These are phyloP conservation scores for Lasioglossum villosulum DNA, from an alignment of 2,888 invertebrate genomes.

Conservation along the genomic window DNA sequence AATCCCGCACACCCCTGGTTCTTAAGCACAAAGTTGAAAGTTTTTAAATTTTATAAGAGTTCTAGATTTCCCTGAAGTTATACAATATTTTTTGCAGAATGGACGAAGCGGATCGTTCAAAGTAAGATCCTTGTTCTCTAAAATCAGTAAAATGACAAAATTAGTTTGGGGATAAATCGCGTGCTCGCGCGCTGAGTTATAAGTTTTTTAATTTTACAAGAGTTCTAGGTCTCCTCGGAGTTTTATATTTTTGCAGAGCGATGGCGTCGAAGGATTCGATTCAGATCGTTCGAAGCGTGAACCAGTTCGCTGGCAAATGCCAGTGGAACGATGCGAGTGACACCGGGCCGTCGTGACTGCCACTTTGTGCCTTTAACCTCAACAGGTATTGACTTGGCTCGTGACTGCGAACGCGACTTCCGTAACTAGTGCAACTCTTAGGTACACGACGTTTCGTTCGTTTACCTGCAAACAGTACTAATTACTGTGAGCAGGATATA, in stretches of 20 bases:
- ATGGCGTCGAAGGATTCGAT: neutral
- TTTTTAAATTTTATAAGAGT: too few species aligned
- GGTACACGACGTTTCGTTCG: neutral
- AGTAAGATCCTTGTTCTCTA: too few species aligned
- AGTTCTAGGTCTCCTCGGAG: too few species aligned
- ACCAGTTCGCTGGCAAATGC: neutral
- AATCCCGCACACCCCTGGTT: too few species aligned
- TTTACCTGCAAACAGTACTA: conserved; percentile 21
- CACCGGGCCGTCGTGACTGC: neutral
- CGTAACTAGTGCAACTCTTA: conserved; percentile 18
- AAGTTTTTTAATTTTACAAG: too few species aligned
- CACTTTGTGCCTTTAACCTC: conserved; percentile 18
- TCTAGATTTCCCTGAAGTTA: too few species aligned
- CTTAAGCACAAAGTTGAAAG: too few species aligned
- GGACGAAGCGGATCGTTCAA: too few species aligned
- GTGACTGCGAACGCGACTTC: conserved; percentile 32
- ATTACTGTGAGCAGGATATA: conserved; percentile 16
- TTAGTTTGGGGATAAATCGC: neutral
- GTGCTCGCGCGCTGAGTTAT: too few species aligned
- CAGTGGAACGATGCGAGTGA: conserved; percentile 6
- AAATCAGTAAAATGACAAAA: neutral
- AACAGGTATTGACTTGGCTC: conserved; percentile 16
- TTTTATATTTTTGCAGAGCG: neutral
- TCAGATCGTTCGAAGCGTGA: neutral
- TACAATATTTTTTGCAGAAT: too few species aligned